Conservation (phyloP, 2,888 invertebrate genomes). For the Myathropa florea region DNA sequence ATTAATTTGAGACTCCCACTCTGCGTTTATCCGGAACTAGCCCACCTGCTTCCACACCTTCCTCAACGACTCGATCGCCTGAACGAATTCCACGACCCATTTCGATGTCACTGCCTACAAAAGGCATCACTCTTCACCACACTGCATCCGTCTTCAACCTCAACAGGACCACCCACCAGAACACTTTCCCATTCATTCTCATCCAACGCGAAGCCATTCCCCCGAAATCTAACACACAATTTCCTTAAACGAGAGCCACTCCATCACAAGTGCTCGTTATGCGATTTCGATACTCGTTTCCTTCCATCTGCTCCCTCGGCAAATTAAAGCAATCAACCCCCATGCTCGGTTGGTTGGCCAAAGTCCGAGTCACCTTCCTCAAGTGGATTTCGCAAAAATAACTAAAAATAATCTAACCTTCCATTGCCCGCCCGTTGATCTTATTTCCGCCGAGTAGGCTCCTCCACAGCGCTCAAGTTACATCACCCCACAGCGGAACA, state of each 20-base stretch:
- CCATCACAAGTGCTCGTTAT: conserved; percentile 13
- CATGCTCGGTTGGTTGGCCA: conserved; percentile 4
- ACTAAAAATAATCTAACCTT: conserved; percentile 6
- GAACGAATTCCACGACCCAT: background rate
- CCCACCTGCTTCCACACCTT: too few species aligned
- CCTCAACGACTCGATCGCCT: background rate
- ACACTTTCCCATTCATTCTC: conserved; percentile 7
- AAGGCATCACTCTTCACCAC: background rate
- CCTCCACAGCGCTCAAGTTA: conserved; percentile 24
- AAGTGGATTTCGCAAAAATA: conserved; percentile 13
- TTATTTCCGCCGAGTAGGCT: conserved; percentile 22
- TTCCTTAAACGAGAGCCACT: conserved; percentile 18
- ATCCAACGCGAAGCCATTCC: background rate
- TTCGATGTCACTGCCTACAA: too few species aligned
- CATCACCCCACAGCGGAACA: conserved; percentile 47
- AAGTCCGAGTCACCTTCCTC: conserved; percentile 8
- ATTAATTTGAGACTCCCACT: too few species aligned
- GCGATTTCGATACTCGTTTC: conserved; percentile 10
- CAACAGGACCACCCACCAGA: conserved; percentile 21
- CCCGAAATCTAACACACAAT: conserved; percentile 6
- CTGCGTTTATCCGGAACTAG: too few species aligned
- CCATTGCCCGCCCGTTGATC: conserved; percentile 18
- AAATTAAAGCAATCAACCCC: conserved; percentile 42
- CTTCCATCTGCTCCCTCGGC: conserved; percentile 12
- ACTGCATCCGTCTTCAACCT: background rate